A percentile compares a stretch with the other conserved stretches of the same genome.
Conservation (phyloP, 2,797 vertebrate species). For the Taeniopygia guttata region DNA sequence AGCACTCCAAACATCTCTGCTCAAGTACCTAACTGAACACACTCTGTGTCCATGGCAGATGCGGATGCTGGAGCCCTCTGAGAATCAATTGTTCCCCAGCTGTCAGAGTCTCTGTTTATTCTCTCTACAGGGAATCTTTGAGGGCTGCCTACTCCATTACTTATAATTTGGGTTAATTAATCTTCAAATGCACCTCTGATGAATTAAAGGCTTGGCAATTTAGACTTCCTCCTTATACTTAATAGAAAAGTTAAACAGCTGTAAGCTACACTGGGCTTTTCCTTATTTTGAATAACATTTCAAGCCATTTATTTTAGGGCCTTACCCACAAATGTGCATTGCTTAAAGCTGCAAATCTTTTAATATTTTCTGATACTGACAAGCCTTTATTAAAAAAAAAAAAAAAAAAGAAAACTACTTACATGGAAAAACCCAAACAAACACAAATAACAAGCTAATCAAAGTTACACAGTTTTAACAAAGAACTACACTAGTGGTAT, state of each 20-base stretch:
- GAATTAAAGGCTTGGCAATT: neutral
- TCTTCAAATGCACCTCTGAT: neutral
- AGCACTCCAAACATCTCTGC: neutral
- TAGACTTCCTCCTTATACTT: neutral
- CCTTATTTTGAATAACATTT: neutral
- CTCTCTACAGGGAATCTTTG: neutral
- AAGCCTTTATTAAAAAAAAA: neutral
- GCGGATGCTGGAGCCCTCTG: neutral
- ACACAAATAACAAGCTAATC: neutral
- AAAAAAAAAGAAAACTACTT: neutral
- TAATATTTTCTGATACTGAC: neutral
- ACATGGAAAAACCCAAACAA: neutral
- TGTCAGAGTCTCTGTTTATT: neutral
- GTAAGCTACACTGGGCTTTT: neutral
- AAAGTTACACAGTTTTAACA: neutral
- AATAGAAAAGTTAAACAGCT: neutral
- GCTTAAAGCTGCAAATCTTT: neutral
- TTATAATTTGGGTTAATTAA: neutral
- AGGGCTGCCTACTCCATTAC: neutral
- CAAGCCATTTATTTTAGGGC: neutral
- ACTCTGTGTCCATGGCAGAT: neutral
- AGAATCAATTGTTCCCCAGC: neutral
- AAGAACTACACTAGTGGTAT: neutral
- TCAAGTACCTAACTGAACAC: fast-evolving
- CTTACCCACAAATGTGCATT: neutral